Conservation (phyloP, 2,888 invertebrate species). For the Heliconius ismenius region DNA sequence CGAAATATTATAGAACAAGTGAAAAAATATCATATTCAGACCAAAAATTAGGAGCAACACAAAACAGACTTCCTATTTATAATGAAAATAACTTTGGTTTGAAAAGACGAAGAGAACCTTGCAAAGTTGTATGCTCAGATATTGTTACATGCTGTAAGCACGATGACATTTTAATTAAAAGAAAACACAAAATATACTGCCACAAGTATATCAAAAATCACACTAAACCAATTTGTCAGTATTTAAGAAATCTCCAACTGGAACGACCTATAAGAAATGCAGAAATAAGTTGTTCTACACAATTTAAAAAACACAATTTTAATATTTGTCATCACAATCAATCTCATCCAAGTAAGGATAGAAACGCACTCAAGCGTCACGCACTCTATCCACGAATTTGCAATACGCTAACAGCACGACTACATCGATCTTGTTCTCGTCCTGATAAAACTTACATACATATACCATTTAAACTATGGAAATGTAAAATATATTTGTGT, state of each 20-base stretch:
- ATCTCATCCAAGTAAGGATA: neutral
- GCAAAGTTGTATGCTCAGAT: slow-evolving; percentile 15
- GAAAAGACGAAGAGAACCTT: neutral
- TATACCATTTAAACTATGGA: slow-evolving; percentile 14
- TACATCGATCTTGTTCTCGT: neutral
- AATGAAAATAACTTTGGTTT: neutral
- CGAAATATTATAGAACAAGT: neutral
- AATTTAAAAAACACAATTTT: neutral
- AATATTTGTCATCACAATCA: neutral
- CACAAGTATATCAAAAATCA: neutral
- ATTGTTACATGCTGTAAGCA: neutral
- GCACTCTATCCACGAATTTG: neutral
- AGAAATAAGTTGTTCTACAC: neutral
- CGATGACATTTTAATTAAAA: neutral
- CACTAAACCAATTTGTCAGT: neutral
- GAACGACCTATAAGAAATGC: neutral
- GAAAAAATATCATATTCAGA: slow-evolving; percentile 11
- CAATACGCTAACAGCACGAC: neutral
- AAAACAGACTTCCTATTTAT: neutral
- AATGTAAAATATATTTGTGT: slow-evolving; percentile 10
- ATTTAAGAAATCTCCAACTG: slow-evolving; percentile 9
- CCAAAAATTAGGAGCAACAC: neutral
- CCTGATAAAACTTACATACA: slow-evolving; percentile 4
- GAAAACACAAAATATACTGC: neutral
- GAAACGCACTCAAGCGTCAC: neutral